Conservation (phyloP, 2,888 invertebrate species). For the Apamea sordens region DNA sequence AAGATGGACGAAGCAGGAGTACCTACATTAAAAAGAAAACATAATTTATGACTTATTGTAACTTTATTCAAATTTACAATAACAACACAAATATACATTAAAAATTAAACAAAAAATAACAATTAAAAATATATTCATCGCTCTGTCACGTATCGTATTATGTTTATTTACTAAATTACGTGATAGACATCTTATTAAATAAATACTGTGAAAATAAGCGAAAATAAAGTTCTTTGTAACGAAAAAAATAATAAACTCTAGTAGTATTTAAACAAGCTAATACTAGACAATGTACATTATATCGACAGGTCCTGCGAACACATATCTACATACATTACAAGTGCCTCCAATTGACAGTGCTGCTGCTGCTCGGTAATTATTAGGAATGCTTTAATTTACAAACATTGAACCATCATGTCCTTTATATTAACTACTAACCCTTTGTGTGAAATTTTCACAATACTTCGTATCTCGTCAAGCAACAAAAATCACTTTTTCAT, state of each 20-base stretch:
- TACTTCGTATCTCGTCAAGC: slow-evolving; percentile 6
- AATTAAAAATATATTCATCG: slow-evolving; percentile 54
- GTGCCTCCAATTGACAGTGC: slow-evolving; percentile 54
- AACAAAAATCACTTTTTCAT: slow-evolving; percentile 29
- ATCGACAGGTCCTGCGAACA: slow-evolving; percentile 65
- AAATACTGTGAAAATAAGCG: slow-evolving; percentile 59
- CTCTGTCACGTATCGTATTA: slow-evolving; percentile 22
- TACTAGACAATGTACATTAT: slow-evolving; percentile 72
- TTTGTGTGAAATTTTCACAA: slow-evolving; percentile 13
- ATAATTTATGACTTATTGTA: slow-evolving; percentile 39
- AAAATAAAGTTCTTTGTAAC: slow-evolving; percentile 54
- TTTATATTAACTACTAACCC: slow-evolving; percentile 13
- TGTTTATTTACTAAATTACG: slow-evolving; percentile 27
- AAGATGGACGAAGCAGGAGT: too few relatives aligned
- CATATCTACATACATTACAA: slow-evolving; percentile 62
- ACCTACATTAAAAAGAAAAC: slow-evolving; percentile 14
- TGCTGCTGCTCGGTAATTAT: slow-evolving; percentile 29
- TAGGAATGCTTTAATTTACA: slow-evolving; percentile 38
- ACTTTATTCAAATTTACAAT: slow-evolving; percentile 62
- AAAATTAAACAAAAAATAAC: slow-evolving; percentile 56
- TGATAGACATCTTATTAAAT: slow-evolving; percentile 38
- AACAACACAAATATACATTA: slow-evolving; percentile 52
- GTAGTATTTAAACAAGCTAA: slow-evolving; percentile 69
- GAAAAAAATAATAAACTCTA: slow-evolving; percentile 59
- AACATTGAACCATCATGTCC: slow-evolving; percentile 10